These are phyloP conservation scores for Penaeus indicus DNA, from an alignment of 1,140 invertebrate genomes.

Conservation along the genomic window DNA sequence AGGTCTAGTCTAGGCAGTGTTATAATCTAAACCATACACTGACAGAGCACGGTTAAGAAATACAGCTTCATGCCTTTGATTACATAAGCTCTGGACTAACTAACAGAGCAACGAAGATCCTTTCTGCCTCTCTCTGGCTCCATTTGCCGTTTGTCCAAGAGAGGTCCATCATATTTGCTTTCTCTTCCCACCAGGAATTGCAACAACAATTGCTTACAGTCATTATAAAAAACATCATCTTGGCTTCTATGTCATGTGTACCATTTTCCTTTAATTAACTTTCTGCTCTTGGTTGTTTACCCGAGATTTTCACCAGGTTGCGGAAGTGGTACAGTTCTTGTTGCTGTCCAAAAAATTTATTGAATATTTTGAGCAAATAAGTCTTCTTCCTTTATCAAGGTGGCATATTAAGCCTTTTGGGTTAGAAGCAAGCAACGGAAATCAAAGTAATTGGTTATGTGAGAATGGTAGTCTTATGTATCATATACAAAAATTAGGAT, in stretches of 20 bases:
- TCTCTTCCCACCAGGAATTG: neutral
- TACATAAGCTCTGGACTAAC: slow-evolving; percentile 36
- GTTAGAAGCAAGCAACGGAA: slow-evolving; percentile 55
- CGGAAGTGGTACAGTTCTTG: neutral
- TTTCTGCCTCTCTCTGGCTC: slow-evolving; percentile 22
- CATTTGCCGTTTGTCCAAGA: slow-evolving; percentile 34
- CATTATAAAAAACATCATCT: too few relatives aligned
- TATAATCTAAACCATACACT: slow-evolving; percentile 20
- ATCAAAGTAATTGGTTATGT: slow-evolving; percentile 40
- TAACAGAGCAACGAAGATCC: slow-evolving; percentile 44
- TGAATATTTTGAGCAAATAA: slow-evolving; percentile 63
- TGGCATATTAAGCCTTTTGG: slow-evolving; percentile 43
- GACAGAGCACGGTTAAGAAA: slow-evolving; percentile 42
- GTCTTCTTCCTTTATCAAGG: slow-evolving; percentile 56
- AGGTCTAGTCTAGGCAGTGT: slow-evolving; percentile 26
- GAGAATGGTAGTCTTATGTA: slow-evolving; percentile 29
- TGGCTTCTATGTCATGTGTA: slow-evolving; percentile 5
- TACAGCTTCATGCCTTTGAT: slow-evolving; percentile 46
- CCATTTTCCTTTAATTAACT: slow-evolving; percentile 13
- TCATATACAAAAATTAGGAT: slow-evolving; percentile 60
- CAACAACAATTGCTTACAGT: too few relatives aligned
- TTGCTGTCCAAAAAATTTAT: slow-evolving; percentile 51
- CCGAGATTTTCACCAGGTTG: too few relatives aligned
- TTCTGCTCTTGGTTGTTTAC: neutral
- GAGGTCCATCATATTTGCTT: slow-evolving; percentile 19